A percentile compares a stretch with the other conserved stretches of the same genome.
Evolutionary conservation across 2,113 vertebrate species (phyloP).

Genomic region (Pseudorasbora parva): DNA sequence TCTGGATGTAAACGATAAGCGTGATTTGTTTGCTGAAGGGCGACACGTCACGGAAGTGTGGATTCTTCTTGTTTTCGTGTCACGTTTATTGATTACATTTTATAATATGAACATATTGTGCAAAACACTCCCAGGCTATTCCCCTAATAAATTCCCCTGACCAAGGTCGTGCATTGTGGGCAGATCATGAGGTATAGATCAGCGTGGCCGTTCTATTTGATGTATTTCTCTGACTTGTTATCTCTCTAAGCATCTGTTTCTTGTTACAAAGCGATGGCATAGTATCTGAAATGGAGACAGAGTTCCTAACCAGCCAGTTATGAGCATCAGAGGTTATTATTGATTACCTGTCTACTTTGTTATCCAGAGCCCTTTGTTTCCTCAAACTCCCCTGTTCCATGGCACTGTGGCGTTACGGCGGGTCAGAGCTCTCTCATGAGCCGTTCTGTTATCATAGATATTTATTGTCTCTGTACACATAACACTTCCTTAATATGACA

Average conservation of each 20-base stretch:
- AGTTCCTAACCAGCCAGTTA: slow-evolving; percentile 71
- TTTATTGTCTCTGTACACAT: slow-evolving; percentile 31
- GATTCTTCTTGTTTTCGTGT: slow-evolving; percentile 21
- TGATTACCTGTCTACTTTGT: slow-evolving; percentile 73
- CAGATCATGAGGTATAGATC: slow-evolving; percentile 42
- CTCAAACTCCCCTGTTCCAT: slow-evolving; percentile 42
- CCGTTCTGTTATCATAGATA: slow-evolving; percentile 40
- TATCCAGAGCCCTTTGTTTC: slow-evolving; percentile 65
- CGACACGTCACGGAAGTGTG: slow-evolving; percentile 17
- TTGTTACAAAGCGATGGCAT: slow-evolving; percentile 63
- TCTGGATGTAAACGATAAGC: slow-evolving; percentile 26
- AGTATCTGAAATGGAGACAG: slow-evolving; percentile 65
- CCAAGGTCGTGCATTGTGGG: slow-evolving; percentile 39
- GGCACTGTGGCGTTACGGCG: not conserved
- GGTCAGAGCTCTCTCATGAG: slow-evolving; percentile 34
- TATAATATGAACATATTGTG: slow-evolving; percentile 33
- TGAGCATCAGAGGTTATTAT: slow-evolving; percentile 73
- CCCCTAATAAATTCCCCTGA: slow-evolving; percentile 47
- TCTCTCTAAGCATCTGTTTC: slow-evolving; percentile 45
- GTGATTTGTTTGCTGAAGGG: slow-evolving; percentile 30
- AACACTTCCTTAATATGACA: slow-evolving; percentile 32
- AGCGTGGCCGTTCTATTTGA: slow-evolving; percentile 41
- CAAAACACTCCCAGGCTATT: slow-evolving; percentile 40
- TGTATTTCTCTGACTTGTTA: slow-evolving; percentile 36
- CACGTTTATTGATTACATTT: slow-evolving; percentile 36